Evolutionary conservation across 2,113 vertebrate species (phyloP).

Genomic region (Psophia crepitans): DNA sequence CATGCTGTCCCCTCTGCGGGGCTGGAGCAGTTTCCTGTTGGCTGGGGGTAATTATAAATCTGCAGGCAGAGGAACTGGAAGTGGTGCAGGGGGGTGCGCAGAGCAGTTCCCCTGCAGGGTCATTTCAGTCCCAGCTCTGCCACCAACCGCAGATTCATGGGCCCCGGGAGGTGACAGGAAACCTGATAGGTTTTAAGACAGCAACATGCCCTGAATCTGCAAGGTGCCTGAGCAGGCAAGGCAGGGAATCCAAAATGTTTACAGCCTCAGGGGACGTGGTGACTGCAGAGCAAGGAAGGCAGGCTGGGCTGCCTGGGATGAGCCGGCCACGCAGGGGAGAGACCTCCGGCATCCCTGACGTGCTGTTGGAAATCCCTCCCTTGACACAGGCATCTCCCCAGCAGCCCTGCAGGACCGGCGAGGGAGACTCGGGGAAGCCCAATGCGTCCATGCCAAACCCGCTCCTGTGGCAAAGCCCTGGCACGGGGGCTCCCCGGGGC

Average conservation of each 20-base stretch:
- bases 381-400: accelerated
- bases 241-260: slow-evolving; percentile 43
- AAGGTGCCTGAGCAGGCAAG: slow-evolving; percentile 9
- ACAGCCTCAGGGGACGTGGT: background rate
- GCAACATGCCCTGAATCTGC: slow-evolving; percentile 64
- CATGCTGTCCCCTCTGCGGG: background rate
- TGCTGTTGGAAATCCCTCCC: background rate
- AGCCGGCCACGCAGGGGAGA: background rate
- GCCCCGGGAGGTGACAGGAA: slow-evolving; percentile 39
- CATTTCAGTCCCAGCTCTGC: slow-evolving; percentile 13
- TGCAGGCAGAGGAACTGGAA: background rate
- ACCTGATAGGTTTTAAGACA: slow-evolving; percentile 64
- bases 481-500: accelerated
- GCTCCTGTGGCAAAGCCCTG: background rate
- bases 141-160: slow-evolving; percentile 34
- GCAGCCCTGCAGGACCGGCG: background rate
- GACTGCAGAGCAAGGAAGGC: background rate
- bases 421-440: background rate
- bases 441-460: accelerated
- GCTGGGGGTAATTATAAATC: background rate
- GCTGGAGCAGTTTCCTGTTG: background rate
- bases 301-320: background rate
- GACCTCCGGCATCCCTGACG: background rate
- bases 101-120: background rate
- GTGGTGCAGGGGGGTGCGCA: background rate